These are phyloP conservation scores for Hyalella azteca DNA, from an alignment of 2,888 invertebrate genomes.

Conservation along the genomic window DNA sequence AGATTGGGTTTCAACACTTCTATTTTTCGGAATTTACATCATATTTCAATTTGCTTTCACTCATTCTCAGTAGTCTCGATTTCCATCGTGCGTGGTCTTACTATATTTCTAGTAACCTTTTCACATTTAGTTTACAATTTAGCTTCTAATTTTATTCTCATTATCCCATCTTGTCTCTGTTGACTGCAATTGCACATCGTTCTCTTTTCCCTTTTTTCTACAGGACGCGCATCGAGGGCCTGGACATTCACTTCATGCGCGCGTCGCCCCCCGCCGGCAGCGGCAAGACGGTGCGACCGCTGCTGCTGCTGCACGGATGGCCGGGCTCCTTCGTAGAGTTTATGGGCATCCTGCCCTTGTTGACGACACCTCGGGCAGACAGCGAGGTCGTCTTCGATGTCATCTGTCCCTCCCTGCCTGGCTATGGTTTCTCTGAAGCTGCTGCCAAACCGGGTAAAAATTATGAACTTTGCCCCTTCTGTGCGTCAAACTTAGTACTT, in stretches of 20 bases:
- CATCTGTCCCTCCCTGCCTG: slow-evolving; percentile 67
- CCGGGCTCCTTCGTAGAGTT: slow-evolving; percentile 84
- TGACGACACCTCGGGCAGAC: slow-evolving; percentile 67
- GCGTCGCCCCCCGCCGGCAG: slow-evolving; percentile 65
- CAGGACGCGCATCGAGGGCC: slow-evolving; percentile 76
- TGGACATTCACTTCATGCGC: slow-evolving; percentile 78
- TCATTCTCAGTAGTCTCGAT: too few relatives aligned
- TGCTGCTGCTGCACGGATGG: slow-evolving; percentile 83
- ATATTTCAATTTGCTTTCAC: too few relatives aligned
- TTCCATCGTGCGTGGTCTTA: too few relatives aligned
- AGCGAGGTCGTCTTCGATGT: slow-evolving; percentile 62
- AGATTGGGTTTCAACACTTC: too few relatives aligned
- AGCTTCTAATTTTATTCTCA: too few relatives aligned
- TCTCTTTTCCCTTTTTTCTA: neutral
- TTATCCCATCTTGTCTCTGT: too few relatives aligned
- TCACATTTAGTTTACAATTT: too few relatives aligned
- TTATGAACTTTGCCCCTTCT: too few relatives aligned
- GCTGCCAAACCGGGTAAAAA: slow-evolving; percentile 66
- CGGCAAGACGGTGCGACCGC: slow-evolving; percentile 64
- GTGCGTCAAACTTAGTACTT: too few relatives aligned
- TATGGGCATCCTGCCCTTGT: slow-evolving; percentile 74
- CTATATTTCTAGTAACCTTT: too few relatives aligned
- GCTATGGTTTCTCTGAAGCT: slow-evolving; percentile 67
- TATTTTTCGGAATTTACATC: too few relatives aligned
- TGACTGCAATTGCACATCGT: too few relatives aligned